Conservation (phyloP, 2,888 invertebrate species). For the Calliopum simillimum region DNA sequence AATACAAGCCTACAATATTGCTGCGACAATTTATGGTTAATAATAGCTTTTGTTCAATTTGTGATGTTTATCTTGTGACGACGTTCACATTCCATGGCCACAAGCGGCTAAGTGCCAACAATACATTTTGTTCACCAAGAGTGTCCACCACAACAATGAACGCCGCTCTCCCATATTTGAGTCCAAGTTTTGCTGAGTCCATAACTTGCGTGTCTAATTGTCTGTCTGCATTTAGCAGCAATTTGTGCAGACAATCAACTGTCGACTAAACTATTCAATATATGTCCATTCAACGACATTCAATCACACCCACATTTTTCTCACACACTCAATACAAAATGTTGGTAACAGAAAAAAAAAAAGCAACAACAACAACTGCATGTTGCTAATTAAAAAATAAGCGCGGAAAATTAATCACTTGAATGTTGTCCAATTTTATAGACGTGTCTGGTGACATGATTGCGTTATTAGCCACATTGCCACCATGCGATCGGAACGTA, state of each 20-base stretch:
- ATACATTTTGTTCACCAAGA: not conserved
- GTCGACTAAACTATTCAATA: not conserved
- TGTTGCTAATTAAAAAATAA: not conserved
- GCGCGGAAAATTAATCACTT: not conserved
- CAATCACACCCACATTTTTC: conserved; percentile 26
- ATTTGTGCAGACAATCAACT: not conserved
- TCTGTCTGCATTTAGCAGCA: not conserved
- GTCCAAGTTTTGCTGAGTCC: not conserved
- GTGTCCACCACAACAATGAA: not conserved
- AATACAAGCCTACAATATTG: too few species aligned
- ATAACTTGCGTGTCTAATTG: conserved; percentile 2
- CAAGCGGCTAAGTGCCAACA: conserved; percentile 16
- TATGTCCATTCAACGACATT: not conserved
- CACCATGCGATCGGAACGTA: not conserved
- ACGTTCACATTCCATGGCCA: conserved; percentile 5
- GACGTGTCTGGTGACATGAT: conserved; percentile 12
- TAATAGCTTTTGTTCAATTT: too few species aligned
- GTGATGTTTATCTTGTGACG: too few species aligned
- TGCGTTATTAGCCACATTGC: conserved; percentile 6
- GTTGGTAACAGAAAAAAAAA: too few species aligned
- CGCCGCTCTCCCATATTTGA: too few species aligned
- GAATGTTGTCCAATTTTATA: conserved; percentile 3
- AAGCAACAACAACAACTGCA: not conserved
- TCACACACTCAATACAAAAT: too few species aligned
- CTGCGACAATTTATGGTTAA: too few species aligned